phyloP scores from a whole-genome alignment of 1,140 invertebrate genomes.

The Drosophila melanogaster region DNA sequence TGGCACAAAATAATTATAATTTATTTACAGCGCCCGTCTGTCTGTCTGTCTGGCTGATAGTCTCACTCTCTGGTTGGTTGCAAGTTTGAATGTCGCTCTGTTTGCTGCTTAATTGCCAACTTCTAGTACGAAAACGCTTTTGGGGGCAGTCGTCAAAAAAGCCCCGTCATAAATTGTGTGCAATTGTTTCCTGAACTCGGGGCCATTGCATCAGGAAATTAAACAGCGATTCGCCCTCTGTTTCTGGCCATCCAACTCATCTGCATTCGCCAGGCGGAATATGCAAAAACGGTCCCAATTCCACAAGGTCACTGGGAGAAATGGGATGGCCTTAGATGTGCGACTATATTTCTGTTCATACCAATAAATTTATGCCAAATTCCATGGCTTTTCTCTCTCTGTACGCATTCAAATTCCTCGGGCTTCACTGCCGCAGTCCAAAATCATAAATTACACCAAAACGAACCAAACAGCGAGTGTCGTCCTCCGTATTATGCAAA shows the following conservation, averaged over 20 bases:
- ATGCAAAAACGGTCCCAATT: slow-evolving; percentile 60
- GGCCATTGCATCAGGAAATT: slow-evolving; percentile 58
- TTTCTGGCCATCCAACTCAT: slow-evolving; percentile 38
- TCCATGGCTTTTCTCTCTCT: neutral
- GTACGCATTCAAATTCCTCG: neutral
- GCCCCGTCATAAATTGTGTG: slow-evolving; percentile 51
- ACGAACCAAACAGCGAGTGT: slow-evolving; percentile 33
- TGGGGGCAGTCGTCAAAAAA: slow-evolving; percentile 29
- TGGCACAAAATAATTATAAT: slow-evolving; percentile 66
- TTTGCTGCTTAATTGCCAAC: slow-evolving; percentile 69
- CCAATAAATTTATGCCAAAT: no score
- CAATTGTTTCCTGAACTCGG: slow-evolving; percentile 72
- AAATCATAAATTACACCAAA: slow-evolving; percentile 75
- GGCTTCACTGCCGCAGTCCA: slow-evolving; percentile 7
- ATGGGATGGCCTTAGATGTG: neutral
- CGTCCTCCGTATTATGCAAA: slow-evolving; percentile 30
- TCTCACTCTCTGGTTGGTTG: slow-evolving; percentile 23
- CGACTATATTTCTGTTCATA: no score
- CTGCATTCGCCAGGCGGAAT: slow-evolving; percentile 62
- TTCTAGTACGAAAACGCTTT: slow-evolving; percentile 37
- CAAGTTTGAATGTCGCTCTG: slow-evolving; percentile 40
- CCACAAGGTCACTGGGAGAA: slow-evolving; percentile 13
- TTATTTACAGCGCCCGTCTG: slow-evolving; percentile 62
- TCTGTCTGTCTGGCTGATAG: slow-evolving; percentile 22
- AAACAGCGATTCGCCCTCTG: slow-evolving; percentile 33